Base-by-base conservation (phyloP, 2,888 invertebrate genomes). In the Drosophila gaucha region DNA sequence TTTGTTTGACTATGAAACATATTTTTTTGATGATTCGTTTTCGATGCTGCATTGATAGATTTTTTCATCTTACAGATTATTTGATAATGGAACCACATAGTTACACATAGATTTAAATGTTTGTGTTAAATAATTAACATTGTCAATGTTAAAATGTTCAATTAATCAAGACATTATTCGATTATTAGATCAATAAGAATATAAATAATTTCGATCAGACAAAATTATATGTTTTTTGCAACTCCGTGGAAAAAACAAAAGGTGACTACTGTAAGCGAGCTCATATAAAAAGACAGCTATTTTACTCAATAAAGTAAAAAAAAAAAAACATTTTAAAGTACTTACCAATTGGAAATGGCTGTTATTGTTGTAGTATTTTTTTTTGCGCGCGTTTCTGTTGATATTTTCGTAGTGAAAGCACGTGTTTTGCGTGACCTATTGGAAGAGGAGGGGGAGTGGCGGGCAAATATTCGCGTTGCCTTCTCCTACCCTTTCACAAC, bases 311-410 rank as follows among this genome's bases (percentile, higher is more conserved):
- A 55, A 51, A 43, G 30, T 57, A 38, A 39, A 76, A 49, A 52
- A 55, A 58, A 63, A 66, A 67, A 56, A 46, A 54, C n/a, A 44
- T 16, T 52, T 35, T 22, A 18, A 58, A 67, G 39, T 77, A 72
- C 76, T 58, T 39, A 86, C 88, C 88, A 77, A 87, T 72, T 79
- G 55, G 52, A 63, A 55, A 47, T 49, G 30, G n/a, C 57, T 41
- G 50, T 44, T 68, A 24, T 59, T 78, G 41, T 58, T 62, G 65
- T 60, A 30, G 31, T 59, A n/a, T 44, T 62, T 47, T 62, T 54
- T 47, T 58, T 55, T 49, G 30, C 50, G 38, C 58, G 49, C 35
- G 39, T 26, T 57, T 56, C 56, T 71, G 66, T 67, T 67, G 60
- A 43, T 74, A 57, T 74, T 78, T 52, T 57, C 55, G 71, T 51